Conservation (phyloP, 2,888 invertebrate species). For the Napeogenes sylphis region DNA sequence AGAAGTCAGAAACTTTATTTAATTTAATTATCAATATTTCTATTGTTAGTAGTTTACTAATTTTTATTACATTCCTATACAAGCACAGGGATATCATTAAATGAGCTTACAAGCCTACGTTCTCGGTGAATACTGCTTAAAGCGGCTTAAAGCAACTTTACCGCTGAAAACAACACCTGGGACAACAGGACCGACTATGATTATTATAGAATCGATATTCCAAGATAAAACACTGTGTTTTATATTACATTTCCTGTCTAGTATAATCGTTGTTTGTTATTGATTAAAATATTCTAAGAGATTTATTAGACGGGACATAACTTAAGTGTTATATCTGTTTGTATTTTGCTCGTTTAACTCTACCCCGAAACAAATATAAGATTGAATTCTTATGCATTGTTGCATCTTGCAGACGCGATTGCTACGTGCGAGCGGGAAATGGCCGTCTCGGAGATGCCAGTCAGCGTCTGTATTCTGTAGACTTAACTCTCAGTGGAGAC, state of each 20-base stretch:
- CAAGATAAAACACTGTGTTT: background rate
- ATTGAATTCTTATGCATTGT: slow-evolving; percentile 74
- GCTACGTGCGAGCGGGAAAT: slow-evolving; percentile 61
- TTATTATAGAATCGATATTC: slow-evolving; percentile 13
- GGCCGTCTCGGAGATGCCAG: slow-evolving; percentile 67
- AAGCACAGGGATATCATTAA: slow-evolving; percentile 49
- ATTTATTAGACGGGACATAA: background rate
- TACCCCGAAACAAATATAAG: slow-evolving; percentile 49
- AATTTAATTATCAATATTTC: slow-evolving; percentile 21
- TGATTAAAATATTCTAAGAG: background rate
- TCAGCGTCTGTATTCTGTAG: slow-evolving; percentile 70
- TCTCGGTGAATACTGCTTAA: slow-evolving; percentile 60
- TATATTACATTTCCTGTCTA: background rate
- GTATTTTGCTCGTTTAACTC: slow-evolving; percentile 29
- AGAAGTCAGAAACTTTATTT: slow-evolving; percentile 20
- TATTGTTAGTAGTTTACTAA: slow-evolving; percentile 13
- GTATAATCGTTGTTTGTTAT: background rate
- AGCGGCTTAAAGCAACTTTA: slow-evolving; percentile 68
- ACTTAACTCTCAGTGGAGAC: slow-evolving; percentile 53
- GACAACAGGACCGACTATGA: slow-evolving; percentile 47
- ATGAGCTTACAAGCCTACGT: slow-evolving; percentile 53
- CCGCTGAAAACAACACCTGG: slow-evolving; percentile 65
- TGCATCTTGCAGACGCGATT: slow-evolving; percentile 70
- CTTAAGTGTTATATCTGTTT: slow-evolving; percentile 1
- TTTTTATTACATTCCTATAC: slow-evolving; percentile 23